Base-by-base conservation (phyloP, 1,140 invertebrate species). In the Papilio dardanus region DNA sequence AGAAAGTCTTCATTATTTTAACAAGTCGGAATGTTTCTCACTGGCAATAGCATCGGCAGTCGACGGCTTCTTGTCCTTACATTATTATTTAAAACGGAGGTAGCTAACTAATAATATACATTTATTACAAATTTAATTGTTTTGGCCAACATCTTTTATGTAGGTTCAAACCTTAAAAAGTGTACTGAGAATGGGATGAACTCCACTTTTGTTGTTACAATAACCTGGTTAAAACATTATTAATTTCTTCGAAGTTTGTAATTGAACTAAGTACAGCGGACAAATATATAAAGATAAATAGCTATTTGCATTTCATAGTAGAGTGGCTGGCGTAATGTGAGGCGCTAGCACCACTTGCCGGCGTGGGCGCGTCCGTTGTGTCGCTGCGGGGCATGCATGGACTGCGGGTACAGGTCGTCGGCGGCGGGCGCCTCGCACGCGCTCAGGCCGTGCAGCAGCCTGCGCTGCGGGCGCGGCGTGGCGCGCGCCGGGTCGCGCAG, bases 341-440 rank as follows among this genome's bases (percentile, higher is more conserved):
- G 30, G 21, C 5, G 74, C 74, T 85, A 91, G 81, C 89, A 92
- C 90, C 88, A 91, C 71, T 87, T 87, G 68, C 81, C 79, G 37
- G 78, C 66, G 3, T 80, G 78, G 10, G 74, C 67, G 21, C 77
- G 67, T 4, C 83, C 75, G 58, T 83, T 86, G 14, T 76, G 68
- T 14, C 84, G 76, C 14, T 65, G 31, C 24, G 83, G 81, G 77
- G 81, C 58, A 74, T 86, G 86, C 16, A 81, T 75, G 31, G 76
- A 76, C n/a, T 88, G 87, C 1, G 88, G 88, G 75, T 92, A 92
- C 28, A 92, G 78, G 76, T 86, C 84, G 65, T 92, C 91, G 2
- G 90, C 90, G 10, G 88, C 86, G 3, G 90, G 89, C 14, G 89
- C 40, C n/a, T 84, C 82, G 69, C 85, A 84, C 0, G 88, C 81